Percentiles rank a stretch among this genome's conserved stretches.
phyloP scores from a whole-genome alignment of 1,140 invertebrate species.

The Agrypnia vestita region DNA sequence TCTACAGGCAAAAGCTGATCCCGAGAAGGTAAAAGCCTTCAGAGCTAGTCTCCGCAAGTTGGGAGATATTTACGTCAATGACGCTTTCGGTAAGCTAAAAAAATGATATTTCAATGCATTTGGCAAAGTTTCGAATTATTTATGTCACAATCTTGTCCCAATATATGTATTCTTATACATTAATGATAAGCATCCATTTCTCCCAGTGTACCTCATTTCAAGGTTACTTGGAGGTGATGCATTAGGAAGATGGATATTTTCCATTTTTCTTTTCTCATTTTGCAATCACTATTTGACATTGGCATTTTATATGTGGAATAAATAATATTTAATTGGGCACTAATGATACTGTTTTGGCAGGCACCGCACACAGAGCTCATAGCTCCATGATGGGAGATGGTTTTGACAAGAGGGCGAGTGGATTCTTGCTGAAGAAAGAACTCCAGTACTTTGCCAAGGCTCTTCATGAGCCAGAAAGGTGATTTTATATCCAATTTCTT shows the following conservation, averaged over 20 bases:
- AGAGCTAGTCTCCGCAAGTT: slow-evolving; percentile 93
- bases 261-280: too few species aligned
- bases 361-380: slow-evolving; percentile 97
- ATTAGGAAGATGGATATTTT: too few species aligned
- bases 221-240: too few species aligned
- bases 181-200: too few species aligned
- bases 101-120: too few species aligned
- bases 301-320: too few species aligned
- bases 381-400: slow-evolving; percentile 94
- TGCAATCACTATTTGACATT: too few species aligned
- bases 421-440: slow-evolving; percentile 98
- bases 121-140: too few species aligned
- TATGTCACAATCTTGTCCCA: too few species aligned
- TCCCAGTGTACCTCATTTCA: too few species aligned
- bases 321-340: too few species aligned
- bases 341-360: slow-evolving; percentile 55
- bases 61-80: slow-evolving; percentile 98
- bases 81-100: slow-evolving; percentile 90
- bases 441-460: slow-evolving; percentile 98
- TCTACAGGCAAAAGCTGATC: slow-evolving; percentile 84
- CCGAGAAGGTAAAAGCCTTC: slow-evolving; percentile 88
- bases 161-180: too few species aligned
- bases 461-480: slow-evolving; percentile 93
- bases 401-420: slow-evolving; percentile 91
- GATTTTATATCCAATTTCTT: neutral